phyloP scores from a whole-genome alignment of 2,113 vertebrate species.

The Syrrhaptes paradoxus region DNA sequence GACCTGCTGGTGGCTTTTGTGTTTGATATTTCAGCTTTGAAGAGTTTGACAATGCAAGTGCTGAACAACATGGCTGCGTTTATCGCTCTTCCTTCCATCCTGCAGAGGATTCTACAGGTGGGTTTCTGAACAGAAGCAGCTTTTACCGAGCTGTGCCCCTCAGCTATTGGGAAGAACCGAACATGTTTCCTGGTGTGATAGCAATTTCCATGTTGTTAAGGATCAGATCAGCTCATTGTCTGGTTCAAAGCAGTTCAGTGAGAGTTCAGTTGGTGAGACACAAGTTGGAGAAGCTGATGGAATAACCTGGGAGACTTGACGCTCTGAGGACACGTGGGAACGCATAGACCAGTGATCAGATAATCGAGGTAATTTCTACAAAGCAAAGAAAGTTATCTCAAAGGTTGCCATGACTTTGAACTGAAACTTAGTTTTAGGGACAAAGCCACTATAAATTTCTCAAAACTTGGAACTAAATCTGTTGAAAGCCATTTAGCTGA shows the following conservation, averaged over 20 bases:
- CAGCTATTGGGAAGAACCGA: neutral
- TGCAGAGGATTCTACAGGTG: slow-evolving; percentile 94
- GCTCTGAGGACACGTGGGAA: neutral
- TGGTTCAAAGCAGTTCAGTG: neutral
- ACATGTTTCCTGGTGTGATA: neutral
- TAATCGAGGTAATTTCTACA: neutral
- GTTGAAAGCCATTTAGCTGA: neutral
- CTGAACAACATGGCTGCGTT: slow-evolving; percentile 95
- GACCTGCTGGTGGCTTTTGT: neutral
- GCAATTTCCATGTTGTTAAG: neutral
- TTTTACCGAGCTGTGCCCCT: neutral
- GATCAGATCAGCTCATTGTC: neutral
- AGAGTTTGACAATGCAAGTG: slow-evolving; percentile 94
- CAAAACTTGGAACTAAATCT: neutral
- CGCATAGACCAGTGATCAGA: neutral
- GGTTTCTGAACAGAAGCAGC: slow-evolving; percentile 16
- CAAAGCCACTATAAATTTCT: neutral
- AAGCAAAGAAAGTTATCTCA: neutral
- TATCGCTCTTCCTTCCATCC: slow-evolving; percentile 91
- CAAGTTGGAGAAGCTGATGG: neutral
- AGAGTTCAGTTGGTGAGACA: neutral
- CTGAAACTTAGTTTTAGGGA: neutral
- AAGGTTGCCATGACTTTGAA: neutral
- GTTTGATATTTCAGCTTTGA: slow-evolving; percentile 82
- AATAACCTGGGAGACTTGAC: neutral